Conservation (phyloP, 1,140 invertebrate genomes). For the Phortica variegata region DNA sequence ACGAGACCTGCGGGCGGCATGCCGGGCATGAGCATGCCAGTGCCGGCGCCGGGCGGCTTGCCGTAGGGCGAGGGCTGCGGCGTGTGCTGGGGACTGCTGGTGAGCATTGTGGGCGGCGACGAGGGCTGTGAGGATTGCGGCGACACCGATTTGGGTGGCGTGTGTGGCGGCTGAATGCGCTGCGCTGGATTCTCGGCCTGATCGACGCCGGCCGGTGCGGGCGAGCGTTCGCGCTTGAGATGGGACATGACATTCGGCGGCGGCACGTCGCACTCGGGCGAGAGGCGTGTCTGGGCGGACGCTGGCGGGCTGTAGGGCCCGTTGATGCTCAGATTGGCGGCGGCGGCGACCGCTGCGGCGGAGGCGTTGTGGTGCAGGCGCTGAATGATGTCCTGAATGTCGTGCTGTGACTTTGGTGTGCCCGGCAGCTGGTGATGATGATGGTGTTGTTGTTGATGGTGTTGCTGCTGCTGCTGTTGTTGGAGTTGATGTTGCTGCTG, state of each 20-base stretch:
- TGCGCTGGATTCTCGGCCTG: slow-evolving; percentile 47
- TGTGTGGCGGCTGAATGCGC: slow-evolving; percentile 49
- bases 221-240: slow-evolving; percentile 48
- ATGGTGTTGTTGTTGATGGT: slow-evolving; percentile 20
- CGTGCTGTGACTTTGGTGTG: slow-evolving; percentile 41
- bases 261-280: slow-evolving; percentile 29
- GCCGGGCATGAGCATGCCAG: slow-evolving; percentile 42
- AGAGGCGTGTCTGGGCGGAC: slow-evolving; percentile 35
- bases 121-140: slow-evolving; percentile 53
- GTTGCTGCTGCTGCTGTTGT: slow-evolving; percentile 17
- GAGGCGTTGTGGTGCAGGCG: slow-evolving; percentile 41
- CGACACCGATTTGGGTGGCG: slow-evolving; percentile 57
- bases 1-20: slow-evolving; percentile 47
- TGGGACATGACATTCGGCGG: slow-evolving; percentile 20
- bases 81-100: slow-evolving; percentile 44
- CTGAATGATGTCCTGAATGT: slow-evolving; percentile 48
- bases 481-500: slow-evolving; percentile 28
- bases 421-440: slow-evolving; percentile 14
- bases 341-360: slow-evolving; percentile 12
- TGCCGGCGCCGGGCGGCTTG: slow-evolving; percentile 11
- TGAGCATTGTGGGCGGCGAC: slow-evolving; percentile 42
- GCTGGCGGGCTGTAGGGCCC: slow-evolving; percentile 29
- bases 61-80: slow-evolving; percentile 32
- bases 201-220: slow-evolving; percentile 28
- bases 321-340: slow-evolving; percentile 18